Conservation (phyloP, 2,888 invertebrate species). For the Epistrophella euchroma region DNA sequence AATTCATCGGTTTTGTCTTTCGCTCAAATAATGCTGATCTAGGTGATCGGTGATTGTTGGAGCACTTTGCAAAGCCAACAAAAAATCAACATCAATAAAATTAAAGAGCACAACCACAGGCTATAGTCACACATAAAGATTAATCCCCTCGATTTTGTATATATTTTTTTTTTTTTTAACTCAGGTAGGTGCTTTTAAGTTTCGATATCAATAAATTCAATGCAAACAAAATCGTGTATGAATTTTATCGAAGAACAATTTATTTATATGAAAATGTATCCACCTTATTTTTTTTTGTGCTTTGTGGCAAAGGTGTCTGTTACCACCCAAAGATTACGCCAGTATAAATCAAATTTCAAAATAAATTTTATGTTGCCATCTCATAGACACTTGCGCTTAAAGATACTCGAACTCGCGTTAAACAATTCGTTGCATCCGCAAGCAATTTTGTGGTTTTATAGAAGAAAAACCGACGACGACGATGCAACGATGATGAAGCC, state of each 20-base stretch:
- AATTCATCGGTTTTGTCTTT: constrained; percentile 21
- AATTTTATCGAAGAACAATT: constrained; percentile 54
- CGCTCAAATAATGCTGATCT: constrained; percentile 15
- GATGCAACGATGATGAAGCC: neutral
- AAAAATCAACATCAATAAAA: constrained; percentile 35
- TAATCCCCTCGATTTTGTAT: constrained; percentile 36
- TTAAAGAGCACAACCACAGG: constrained; percentile 43
- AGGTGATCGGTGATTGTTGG: neutral
- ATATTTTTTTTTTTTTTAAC: constrained; percentile 6
- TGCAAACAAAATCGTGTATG: constrained; percentile 36
- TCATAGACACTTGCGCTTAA: neutral
- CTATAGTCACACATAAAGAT: constrained; percentile 38
- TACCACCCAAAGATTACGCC: constrained; percentile 65
- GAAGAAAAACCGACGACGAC: neutral
- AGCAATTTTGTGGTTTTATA: constrained; percentile 53
- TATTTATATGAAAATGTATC: constrained; percentile 41
- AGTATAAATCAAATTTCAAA: constrained; percentile 69
- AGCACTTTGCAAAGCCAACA: neutral
- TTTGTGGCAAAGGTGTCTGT: constrained; percentile 62
- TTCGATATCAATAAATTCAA: constrained; percentile 28
- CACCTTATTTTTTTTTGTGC: neutral
- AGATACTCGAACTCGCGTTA: constrained; percentile 19
- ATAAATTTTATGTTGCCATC: constrained; percentile 37
- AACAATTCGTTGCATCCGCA: constrained; percentile 56
- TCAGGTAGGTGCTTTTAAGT: constrained; percentile 37